Evolutionary conservation across 2,113 vertebrate genomes (phyloP).

Genomic region (Todiramphus saurophagus): DNA sequence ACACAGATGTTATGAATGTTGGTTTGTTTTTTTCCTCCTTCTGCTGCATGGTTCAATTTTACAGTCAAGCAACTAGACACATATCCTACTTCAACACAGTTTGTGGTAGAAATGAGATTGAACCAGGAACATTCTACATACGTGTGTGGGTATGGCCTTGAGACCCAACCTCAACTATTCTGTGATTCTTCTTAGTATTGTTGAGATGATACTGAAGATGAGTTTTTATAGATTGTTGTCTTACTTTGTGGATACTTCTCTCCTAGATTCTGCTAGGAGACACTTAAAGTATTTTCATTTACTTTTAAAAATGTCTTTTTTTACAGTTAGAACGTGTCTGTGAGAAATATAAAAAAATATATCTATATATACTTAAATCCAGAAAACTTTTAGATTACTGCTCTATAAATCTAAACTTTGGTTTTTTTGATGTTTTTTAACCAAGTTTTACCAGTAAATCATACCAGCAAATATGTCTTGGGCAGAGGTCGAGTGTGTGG

Average conservation of each 20-base stretch:
- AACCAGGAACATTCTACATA: background rate
- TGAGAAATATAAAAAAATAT: background rate
- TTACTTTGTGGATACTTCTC: background rate
- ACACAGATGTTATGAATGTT: fast-evolving
- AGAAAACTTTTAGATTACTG: background rate
- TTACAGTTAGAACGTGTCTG: background rate
- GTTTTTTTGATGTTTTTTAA: background rate
- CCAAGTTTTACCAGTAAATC: background rate
- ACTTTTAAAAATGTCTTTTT: background rate
- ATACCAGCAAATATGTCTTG: background rate
- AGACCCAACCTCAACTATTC: background rate
- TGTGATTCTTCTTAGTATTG: background rate
- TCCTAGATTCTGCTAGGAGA: background rate
- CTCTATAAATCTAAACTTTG: background rate
- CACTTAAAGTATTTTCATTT: background rate
- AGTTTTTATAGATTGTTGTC: background rate
- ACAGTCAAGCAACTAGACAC: background rate
- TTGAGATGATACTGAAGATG: background rate
- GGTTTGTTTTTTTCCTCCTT: background rate
- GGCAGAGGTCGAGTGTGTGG: fast-evolving
- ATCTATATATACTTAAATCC: background rate
- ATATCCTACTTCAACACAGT: background rate
- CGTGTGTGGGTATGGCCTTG: background rate
- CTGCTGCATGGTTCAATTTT: background rate
- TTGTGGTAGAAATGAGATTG: background rate